Evolutionary conservation across 2,888 invertebrate genomes (phyloP).

Genomic region (Limnephilus rhombicus): DNA sequence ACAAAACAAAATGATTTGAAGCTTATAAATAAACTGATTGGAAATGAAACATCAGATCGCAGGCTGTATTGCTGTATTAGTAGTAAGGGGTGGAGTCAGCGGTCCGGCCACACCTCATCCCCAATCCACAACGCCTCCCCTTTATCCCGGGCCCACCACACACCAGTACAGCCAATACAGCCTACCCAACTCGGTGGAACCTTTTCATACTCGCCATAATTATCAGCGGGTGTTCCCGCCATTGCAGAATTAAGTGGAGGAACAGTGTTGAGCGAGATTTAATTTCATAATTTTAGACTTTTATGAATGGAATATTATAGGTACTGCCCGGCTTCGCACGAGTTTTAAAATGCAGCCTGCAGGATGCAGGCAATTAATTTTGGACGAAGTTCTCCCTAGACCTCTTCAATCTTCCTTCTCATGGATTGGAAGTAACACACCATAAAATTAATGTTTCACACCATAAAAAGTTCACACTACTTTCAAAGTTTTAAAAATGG

Average conservation of each 20-base stretch:
- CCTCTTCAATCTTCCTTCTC: not conserved
- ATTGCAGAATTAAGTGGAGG: not conserved
- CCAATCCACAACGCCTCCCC: not conserved
- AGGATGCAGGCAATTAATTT: not conserved
- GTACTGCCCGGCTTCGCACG: not conserved
- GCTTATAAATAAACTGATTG: not conserved
- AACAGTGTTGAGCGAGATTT: not conserved
- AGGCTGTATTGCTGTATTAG: not conserved
- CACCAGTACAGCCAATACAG: not conserved
- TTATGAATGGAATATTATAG: not conserved
- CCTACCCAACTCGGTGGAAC: not conserved
- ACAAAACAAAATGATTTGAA: not conserved
- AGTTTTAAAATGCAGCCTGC: not conserved
- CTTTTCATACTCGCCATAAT: constrained; percentile 14
- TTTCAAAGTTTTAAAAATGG: too few species aligned
- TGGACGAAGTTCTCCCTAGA: not conserved
- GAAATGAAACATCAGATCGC: not conserved
- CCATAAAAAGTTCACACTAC: too few species aligned
- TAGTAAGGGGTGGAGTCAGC: constrained; percentile 31
- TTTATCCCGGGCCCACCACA: constrained; percentile 1
- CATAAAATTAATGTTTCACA: too few species aligned
- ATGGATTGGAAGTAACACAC: not conserved
- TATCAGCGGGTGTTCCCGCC: not conserved
- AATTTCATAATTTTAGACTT: not conserved
- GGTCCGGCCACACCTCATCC: constrained; percentile 39